These are phyloP conservation scores for Teleiodes luculella DNA, from an alignment of 2,888 invertebrate genomes.

Conservation along the genomic window DNA sequence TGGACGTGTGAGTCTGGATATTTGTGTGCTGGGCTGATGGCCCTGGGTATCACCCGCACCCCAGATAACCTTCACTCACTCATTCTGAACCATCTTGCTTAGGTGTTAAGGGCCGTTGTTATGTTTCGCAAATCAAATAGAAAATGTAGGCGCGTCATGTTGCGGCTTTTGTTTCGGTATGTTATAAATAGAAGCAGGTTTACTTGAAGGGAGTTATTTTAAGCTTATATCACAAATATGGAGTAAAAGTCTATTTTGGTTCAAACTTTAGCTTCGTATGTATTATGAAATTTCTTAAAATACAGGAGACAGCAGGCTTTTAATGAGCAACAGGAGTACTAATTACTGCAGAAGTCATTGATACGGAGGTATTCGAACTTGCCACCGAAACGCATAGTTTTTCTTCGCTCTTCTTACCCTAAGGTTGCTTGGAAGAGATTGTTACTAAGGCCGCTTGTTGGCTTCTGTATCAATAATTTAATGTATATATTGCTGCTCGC, in stretches of 20 bases:
- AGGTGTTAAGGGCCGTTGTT: constrained; percentile 23
- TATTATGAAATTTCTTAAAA: too few relatives aligned
- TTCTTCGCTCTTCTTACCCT: too few relatives aligned
- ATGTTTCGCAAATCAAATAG: constrained; percentile 25
- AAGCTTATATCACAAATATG: background rate
- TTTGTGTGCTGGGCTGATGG: constrained; percentile 33
- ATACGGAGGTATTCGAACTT: too few relatives aligned
- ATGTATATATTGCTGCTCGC: too few relatives aligned
- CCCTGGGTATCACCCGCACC: constrained; percentile 29
- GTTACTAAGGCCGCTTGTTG: too few relatives aligned
- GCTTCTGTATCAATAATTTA: too few relatives aligned
- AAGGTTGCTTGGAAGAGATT: too few relatives aligned
- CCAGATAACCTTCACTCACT: constrained; percentile 34
- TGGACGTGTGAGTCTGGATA: constrained; percentile 32
- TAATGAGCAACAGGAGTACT: too few relatives aligned
- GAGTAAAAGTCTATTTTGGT: background rate
- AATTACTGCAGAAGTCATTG: too few relatives aligned
- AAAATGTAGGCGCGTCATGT: constrained; percentile 23
- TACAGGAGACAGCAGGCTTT: too few relatives aligned
- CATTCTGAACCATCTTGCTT: constrained; percentile 28
- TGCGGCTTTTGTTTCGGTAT: constrained; percentile 7
- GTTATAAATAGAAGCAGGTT: constrained; percentile 15
- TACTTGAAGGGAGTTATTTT: constrained; percentile 10
- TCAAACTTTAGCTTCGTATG: too few relatives aligned
- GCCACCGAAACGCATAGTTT: too few relatives aligned